Evolutionary conservation across 2,888 invertebrate species (phyloP).

Genomic region (Lasioglossum malachurum): DNA sequence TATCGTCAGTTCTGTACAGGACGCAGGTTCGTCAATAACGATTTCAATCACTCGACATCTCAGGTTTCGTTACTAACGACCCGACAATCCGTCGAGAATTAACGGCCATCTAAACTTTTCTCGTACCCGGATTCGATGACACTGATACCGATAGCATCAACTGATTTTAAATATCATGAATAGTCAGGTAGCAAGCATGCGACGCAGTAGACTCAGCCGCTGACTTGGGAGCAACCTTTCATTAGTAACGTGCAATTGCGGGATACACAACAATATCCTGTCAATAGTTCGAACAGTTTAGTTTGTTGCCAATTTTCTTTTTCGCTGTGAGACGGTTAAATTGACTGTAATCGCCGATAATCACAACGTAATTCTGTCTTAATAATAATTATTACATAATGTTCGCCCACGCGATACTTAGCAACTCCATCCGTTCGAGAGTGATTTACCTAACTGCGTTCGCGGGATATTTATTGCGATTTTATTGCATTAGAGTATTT

Average conservation of each 20-base stretch:
- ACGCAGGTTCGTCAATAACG: neutral
- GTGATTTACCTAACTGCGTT: neutral
- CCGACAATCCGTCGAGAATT: neutral
- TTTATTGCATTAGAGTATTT: neutral
- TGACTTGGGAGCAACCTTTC: conserved; percentile 32
- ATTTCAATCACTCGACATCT: neutral
- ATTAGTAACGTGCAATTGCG: conserved; percentile 43
- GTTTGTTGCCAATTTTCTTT: conserved; percentile 23
- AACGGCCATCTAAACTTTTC: conserved; percentile 21
- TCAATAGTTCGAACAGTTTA: conserved; percentile 26
- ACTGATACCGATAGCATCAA: conserved; percentile 32
- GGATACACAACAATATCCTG: conserved; percentile 8
- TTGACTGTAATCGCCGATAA: neutral
- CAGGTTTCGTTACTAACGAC: conserved; percentile 2
- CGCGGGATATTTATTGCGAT: neutral
- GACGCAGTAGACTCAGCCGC: conserved; percentile 26
- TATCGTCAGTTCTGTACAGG: neutral
- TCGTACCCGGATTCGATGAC: conserved; percentile 24
- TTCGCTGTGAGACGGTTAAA: neutral
- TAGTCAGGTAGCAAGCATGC: conserved; percentile 22
- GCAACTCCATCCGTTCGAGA: neutral
- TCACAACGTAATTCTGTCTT: neutral
- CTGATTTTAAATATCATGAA: conserved; percentile 28
- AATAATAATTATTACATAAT: conserved; percentile 13
- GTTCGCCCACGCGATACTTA: neutral